Evolutionary conservation across 2,113 vertebrate genomes (phyloP), one percentile per base, ranked within the genome.

Genomic region (Turdus rufiventris): DNA sequence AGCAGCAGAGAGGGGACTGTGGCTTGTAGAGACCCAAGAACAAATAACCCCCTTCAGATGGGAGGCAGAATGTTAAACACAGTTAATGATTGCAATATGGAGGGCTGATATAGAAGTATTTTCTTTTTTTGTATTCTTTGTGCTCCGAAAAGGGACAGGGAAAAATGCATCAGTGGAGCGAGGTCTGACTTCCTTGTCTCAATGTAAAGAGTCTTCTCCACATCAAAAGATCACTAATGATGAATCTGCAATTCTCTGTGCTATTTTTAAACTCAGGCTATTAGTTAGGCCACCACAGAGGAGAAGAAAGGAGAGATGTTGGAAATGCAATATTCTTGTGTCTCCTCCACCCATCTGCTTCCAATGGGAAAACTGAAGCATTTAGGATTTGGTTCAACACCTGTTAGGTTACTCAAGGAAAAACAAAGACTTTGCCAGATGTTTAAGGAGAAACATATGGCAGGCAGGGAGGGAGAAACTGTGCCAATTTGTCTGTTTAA

Each of bases 361-460:
- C 88, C 88, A 94, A 21, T 88, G 92, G 92, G 92, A 94, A 96
- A 96, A 90, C 50, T 76, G 78, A 88, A 94, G 93, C 88, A 91
- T 79, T 97, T 73, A 91, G 84, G 93, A 82, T 97, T 96, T 93
- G 91, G 63, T 89, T 93, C 82, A 91, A 87, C 95, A 96, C 97
- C 97, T 97, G 97, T 94, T 97, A 85, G 76, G 76, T 94, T 96
- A 94, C 92, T 97, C 91, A 94, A 94, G 81, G 81, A 88, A 95
- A 47, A 80, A 89, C 88, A 95, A 94, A 91, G 95, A 61, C 65
- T 91, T 91, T 63, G 85, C 93, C 95, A 96, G 88, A 95, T 93
- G 96, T 96, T 96, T 96, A 97, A 96, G 93, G 76, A 95, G 93
- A 96, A 96, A 94, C 97, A 97, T 96, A 97, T 97, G 97, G 93